A percentile compares a stretch with the other conserved stretches of the same genome.
These are phyloP conservation scores for Lucilia sericata DNA, from an alignment of 1,140 invertebrate genomes.

Conservation along the genomic window DNA sequence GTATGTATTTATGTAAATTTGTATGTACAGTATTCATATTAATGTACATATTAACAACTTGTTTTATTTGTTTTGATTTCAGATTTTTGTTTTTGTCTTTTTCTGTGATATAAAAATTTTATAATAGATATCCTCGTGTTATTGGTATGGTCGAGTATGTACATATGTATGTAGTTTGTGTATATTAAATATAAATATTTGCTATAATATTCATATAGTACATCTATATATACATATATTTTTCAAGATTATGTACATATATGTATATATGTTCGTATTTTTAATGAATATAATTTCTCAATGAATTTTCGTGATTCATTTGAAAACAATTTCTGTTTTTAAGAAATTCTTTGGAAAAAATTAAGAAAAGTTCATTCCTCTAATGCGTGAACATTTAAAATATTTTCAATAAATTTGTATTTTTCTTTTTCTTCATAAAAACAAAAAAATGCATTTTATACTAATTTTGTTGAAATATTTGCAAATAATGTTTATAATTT, in stretches of 20 bases:
- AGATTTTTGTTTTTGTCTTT: too few species aligned
- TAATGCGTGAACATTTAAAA: slow-evolving; percentile 24
- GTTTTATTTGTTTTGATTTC: too few species aligned
- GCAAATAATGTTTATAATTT: too few species aligned
- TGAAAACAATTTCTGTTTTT: slow-evolving; percentile 34
- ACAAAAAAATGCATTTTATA: not conserved
- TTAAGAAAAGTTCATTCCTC: slow-evolving; percentile 26
- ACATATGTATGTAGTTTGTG: slow-evolving; percentile 17
- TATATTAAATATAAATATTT: slow-evolving; percentile 28
- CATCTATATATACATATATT: slow-evolving; percentile 18
- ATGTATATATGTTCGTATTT: slow-evolving; percentile 23
- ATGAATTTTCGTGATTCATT: slow-evolving; percentile 38
- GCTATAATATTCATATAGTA: not conserved
- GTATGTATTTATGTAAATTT: not conserved
- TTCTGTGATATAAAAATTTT: too few species aligned
- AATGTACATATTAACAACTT: too few species aligned
- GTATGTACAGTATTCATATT: too few species aligned
- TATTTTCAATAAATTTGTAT: not conserved
- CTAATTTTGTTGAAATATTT: too few species aligned
- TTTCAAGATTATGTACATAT: slow-evolving; percentile 27
- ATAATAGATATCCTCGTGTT: not conserved
- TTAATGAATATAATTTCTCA: slow-evolving; percentile 36
- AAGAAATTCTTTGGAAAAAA: slow-evolving; percentile 38
- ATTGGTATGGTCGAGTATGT: not conserved
- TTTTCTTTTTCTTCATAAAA: not conserved